Base-by-base conservation (phyloP, 2,113 vertebrate species). In the Cepphus grylle region DNA sequence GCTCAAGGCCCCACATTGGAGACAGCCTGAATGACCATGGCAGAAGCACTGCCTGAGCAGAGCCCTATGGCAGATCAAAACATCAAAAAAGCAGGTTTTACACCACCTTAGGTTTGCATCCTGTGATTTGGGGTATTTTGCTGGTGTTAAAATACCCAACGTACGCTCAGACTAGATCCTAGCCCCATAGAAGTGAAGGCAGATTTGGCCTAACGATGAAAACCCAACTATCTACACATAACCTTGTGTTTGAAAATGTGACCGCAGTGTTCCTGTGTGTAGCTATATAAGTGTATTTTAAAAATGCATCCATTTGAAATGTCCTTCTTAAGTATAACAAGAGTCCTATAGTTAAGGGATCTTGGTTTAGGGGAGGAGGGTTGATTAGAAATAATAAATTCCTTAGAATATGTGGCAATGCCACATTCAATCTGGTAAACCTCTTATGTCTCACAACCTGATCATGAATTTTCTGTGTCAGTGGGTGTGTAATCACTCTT, bases 401-500 rank as follows among this genome's bases (percentile, higher is more conserved):
- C 92, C 81, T 77, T 66, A 90, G 84, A 94, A 80, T 97, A 89
- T 91, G 88, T 93, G 81, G 49, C 66, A 78, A 58, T 95, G 91
- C 76, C 72, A 94, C 73, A 91, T 93, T 95, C 94, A 97, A 92
- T 93, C 95, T 97, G 93, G 96, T 96, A 97, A 96, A 96, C 88
- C 94, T 97, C 96, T 97, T 94, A 97, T 90, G 96, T 89, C 92
- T 97, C 93, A 93, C 92, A 93, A 97, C 93, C 94, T 40, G 90
- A 93, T 96, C 94, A 92, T 73, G 80, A 94, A 95, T 97, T 96
- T 94, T 97, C 96, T 97, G 85, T 96, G 89, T 96, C 91, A 93
- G 81, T 96, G 91, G 87, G 94, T 96, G 90, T 94, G 93, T 95
- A 95, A 94, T 88, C 95, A 96, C 95, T 97, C 90, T 94, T 95